phyloP scores from a whole-genome alignment of 1,140 invertebrate species.

The Muscidifurax raptorellus region DNA sequence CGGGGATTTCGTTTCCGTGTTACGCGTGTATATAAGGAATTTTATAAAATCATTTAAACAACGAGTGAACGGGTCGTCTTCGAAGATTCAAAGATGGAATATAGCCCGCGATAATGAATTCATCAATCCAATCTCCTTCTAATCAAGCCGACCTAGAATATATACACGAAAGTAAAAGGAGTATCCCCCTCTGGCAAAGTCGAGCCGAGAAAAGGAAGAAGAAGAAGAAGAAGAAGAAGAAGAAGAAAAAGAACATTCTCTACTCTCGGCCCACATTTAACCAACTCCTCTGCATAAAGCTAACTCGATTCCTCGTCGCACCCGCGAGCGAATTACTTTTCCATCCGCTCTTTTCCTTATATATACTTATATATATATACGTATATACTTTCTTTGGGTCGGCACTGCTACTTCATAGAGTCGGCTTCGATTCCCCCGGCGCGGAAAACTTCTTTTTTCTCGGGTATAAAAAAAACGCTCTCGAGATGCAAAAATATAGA shows the following conservation, averaged over 20 bases:
- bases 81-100: too few species aligned
- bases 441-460: not conserved
- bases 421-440: not conserved
- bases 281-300: not conserved
- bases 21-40: not conserved
- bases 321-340: slow-evolving; percentile 43
- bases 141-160: too few species aligned
- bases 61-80: too few species aligned
- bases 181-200: too few species aligned
- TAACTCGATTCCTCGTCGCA: slow-evolving; percentile 21
- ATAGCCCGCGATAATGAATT: not conserved
- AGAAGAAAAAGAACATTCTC: not conserved
- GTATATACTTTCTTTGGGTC: slow-evolving; percentile 25
- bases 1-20: not conserved
- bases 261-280: not conserved
- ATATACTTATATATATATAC: not conserved
- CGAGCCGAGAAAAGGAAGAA: too few species aligned
- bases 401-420: not conserved
- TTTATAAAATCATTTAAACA: too few species aligned
- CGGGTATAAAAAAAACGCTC: slow-evolving; percentile 24
- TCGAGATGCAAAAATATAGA: slow-evolving; percentile 25
- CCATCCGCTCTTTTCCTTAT: not conserved
- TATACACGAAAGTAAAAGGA: too few species aligned
- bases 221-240: not conserved
- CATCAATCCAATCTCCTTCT: not conserved